A percentile compares a stretch with the other conserved stretches of the same genome.
Conservation (phyloP, 2,888 invertebrate genomes). For the Harmothoe impar region DNA sequence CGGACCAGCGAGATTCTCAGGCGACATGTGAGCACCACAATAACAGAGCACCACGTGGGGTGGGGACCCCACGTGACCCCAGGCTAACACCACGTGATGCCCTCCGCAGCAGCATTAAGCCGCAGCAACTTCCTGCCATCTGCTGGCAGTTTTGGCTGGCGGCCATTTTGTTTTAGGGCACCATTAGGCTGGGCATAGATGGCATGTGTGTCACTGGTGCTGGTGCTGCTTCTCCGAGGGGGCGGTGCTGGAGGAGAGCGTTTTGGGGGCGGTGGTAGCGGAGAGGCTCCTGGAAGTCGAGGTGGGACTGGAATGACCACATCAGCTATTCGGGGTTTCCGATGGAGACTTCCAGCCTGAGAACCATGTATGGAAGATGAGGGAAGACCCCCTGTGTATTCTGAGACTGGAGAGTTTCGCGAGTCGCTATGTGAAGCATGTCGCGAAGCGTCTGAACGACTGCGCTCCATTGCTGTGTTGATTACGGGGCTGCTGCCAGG, state of each 20-base stretch:
- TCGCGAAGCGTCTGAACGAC: neutral
- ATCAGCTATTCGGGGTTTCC: constrained; percentile 14
- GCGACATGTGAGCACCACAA: neutral
- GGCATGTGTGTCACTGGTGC: neutral
- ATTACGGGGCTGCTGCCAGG: neutral
- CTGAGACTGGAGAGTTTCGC: neutral
- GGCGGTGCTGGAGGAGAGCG: constrained; percentile 30
- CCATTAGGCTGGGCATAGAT: neutral
- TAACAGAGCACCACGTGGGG: neutral
- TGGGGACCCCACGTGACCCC: neutral
- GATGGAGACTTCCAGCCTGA: neutral
- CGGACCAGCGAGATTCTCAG: constrained; percentile 34
- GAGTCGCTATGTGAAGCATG: neutral
- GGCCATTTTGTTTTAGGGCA: constrained; percentile 3
- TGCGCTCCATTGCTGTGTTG: neutral
- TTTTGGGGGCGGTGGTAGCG: neutral
- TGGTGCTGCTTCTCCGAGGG: constrained; percentile 11
- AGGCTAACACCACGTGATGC: constrained; percentile 35
- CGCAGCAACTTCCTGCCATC: neutral
- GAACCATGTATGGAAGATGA: neutral
- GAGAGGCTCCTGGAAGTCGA: neutral
- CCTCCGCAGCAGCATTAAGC: neutral
- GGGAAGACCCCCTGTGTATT: neutral
- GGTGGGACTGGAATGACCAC: constrained; percentile 16
- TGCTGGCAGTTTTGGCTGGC: neutral